Conservation (phyloP, 1,140 invertebrate species). For the Lucilia cuprina region DNA sequence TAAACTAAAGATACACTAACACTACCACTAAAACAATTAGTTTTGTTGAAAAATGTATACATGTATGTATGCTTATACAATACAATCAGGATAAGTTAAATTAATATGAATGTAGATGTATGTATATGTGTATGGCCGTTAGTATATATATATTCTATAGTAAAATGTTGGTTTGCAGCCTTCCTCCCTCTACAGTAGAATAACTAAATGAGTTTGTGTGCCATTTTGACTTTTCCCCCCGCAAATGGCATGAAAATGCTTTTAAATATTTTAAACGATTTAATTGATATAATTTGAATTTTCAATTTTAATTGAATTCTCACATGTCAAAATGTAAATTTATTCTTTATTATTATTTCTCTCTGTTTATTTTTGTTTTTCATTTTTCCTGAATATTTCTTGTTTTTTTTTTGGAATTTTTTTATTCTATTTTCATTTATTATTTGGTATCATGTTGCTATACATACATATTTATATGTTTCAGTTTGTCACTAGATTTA, state of each 20-base stretch:
- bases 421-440: too few species aligned
- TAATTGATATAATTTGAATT: conserved; percentile 32
- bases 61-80: not conserved
- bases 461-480: not conserved
- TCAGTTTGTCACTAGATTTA: not conserved
- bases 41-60: not conserved
- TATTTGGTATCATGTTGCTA: not conserved
- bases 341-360: not conserved
- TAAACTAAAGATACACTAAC: too few species aligned
- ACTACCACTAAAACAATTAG: too few species aligned
- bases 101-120: not conserved
- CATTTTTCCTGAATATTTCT: not conserved
- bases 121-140: not conserved
- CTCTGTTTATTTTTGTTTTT: not conserved
- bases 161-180: too few species aligned
- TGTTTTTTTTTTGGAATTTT: too few species aligned
- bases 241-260: conserved; percentile 22
- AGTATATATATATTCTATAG: too few species aligned
- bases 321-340: not conserved
- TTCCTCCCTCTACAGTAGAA: too few species aligned
- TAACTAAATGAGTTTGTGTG: not conserved
- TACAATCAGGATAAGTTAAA: too few species aligned
- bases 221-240: not conserved
- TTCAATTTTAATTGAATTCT: conserved; percentile 27
- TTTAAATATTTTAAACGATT: conserved; percentile 33